Evolutionary conservation across 2,797 vertebrate genomes (phyloP).

Genomic region (Neosilurus hyrtlii): DNA sequence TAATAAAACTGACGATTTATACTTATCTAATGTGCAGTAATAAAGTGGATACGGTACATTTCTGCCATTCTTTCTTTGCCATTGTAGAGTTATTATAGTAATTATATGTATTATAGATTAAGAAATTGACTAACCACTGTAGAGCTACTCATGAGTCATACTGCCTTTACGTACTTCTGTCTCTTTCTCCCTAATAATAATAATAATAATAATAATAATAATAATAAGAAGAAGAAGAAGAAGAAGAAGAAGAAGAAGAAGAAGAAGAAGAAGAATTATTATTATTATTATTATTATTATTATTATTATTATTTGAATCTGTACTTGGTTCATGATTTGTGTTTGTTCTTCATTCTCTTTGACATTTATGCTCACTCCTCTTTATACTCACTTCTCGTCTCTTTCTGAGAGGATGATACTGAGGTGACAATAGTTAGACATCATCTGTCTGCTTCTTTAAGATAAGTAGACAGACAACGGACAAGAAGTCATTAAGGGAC

Average conservation of each 20-base stretch:
- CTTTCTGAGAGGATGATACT: slow-evolving; percentile 20
- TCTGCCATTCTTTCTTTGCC: too few species aligned
- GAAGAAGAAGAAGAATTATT: too few species aligned
- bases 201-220: too few species aligned
- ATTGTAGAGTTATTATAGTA: too few species aligned
- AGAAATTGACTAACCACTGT: not conserved
- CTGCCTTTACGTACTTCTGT: not conserved
- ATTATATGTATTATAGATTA: not conserved
- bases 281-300: too few species aligned
- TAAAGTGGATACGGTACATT: not conserved
- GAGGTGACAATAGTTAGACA: slow-evolving; percentile 29
- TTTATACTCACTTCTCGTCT: not conserved
- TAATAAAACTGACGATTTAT: not conserved
- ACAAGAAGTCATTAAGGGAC: slow-evolving; percentile 41
- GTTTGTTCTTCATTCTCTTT: slow-evolving; percentile 14
- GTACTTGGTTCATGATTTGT: not conserved
- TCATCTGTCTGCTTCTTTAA: slow-evolving; percentile 38
- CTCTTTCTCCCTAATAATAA: not conserved
- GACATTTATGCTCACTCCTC: slow-evolving; percentile 8
- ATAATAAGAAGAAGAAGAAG: too few species aligned
- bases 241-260: too few species aligned
- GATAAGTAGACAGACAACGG: slow-evolving; percentile 48
- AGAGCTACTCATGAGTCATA: not conserved
- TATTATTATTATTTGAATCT: too few species aligned
- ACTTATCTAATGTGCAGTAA: not conserved